Evolutionary conservation across 2,888 invertebrate genomes (phyloP), one percentile per base, ranked within the genome.

Genomic region (Orthosia gracilis): DNA sequence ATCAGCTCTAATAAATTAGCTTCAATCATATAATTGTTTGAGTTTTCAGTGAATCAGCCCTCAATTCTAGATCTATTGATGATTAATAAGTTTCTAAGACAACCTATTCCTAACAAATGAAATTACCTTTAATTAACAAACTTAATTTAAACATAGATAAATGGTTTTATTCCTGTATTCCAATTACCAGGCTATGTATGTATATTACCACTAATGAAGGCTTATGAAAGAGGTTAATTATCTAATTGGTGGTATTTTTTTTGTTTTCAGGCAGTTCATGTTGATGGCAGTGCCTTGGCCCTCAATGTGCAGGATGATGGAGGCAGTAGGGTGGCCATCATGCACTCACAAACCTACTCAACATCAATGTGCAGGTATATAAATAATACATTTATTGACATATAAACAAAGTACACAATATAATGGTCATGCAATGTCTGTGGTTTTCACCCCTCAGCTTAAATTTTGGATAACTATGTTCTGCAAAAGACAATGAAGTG

Each of bases 321-420:
- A 0, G 91, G 90, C 0, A 91, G 93, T 40, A 88, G 96, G 69
- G 94, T 96, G 50, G 94, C 95, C 1, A 92, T 96, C 69, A 94
- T 96, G 95, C 94, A 96, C 69, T 92, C 94, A 9, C 95, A 94
- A 50, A 91, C 88, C 55, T 96, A 91, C 79, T 86, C 94, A n/a
- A 88, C 95, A 45, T 95, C 96, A 71, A 87, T 96, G 87, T 96
- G 95, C 93, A 92, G 96, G 96, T 96, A 89, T 54, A 40, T 40
- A 40, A 40, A 40, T 40, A 1, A 40, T 40, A 40, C 9, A 40
- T 40, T 40, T 40, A 40, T 40, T 31, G 31, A 7, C 31, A 31
- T 31, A 31, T 31, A 31, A 31, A 31, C 31, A 31, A 31, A 31
- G 40, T 40, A 9, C 1, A 40, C 40, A 40, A 40, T 40, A 40